Evolutionary conservation across 2,888 invertebrate species (phyloP), one percentile per base, ranked within the genome.

Genomic region (Drosophila pseudotalamancana): DNA sequence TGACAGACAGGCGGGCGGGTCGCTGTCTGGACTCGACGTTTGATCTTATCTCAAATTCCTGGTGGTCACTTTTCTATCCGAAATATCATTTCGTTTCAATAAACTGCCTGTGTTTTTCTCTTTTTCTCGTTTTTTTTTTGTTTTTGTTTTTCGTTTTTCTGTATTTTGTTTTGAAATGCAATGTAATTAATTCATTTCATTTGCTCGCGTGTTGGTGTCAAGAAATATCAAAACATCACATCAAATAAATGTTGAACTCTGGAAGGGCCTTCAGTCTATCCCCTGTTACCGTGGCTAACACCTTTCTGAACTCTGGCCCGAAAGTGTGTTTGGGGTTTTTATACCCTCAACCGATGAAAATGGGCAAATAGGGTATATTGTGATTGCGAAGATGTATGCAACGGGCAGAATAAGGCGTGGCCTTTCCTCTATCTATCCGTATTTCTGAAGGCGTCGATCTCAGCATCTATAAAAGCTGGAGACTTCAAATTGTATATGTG

Each of bases 221-320:
- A 89, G 83, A 89, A 89, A 90, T 90, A 90, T 91, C 90, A 91
- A 90, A 91, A 90, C 89, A 91, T 90, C 90, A 90, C 90, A 90
- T 90, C 91, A 90, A 90, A 90, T 89, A 90, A 90, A 90, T 89
- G 88, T 89, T 88, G 85, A 88, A 87, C 85, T 79, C 45, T 63
- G 49, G 61, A 37, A 29, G 49, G 48, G 50, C 56, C 49, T 37
- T 34, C 35, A 8, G n/a, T 6, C 21, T 23, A 48, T 49, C 56
- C 50, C 11, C 16, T 43, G 54, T 48, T 50, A 35, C 31, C 63
- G 59, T 35, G 45, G 68, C 70, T 71, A 79, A 83, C 81, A 86
- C 78, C 70, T 82, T 72, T 65, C 14, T 49, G 51, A 60, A 72
- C 65, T 78, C 60, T 83, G 62, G 66, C 54, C 78, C 60, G 49